A percentile compares a stretch with the other conserved stretches of the same genome.
Evolutionary conservation across 23 tunicate genomes (phyloP).

Genomic region (Aplidium turbinatum): DNA sequence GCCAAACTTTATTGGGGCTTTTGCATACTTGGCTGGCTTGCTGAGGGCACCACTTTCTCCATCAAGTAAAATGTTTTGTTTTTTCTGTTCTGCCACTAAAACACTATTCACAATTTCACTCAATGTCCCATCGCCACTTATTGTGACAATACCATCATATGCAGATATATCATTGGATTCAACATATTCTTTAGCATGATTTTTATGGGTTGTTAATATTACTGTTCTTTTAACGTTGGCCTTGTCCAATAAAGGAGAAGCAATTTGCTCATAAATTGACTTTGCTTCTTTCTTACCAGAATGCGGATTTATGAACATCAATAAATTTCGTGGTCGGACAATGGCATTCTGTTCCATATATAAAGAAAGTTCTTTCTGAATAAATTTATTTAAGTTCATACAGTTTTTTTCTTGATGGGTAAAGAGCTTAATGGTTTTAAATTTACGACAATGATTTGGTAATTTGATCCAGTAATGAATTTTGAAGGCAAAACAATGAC

Average conservation of each 20-base stretch:
- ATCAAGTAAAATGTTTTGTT: constrained; percentile 16
- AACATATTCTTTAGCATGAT: constrained; percentile 56
- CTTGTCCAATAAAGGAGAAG: constrained; percentile 35
- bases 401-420: constrained; percentile 15
- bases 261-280: constrained; percentile 33
- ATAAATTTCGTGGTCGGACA: constrained; percentile 34
- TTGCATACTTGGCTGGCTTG: not conserved
- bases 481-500: too few relatives aligned
- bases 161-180: constrained; percentile 37
- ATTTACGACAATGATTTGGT: constrained; percentile 37
- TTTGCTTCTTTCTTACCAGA: constrained; percentile 45
- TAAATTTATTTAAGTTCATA: constrained; percentile 15
- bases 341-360: not conserved
- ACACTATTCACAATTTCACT: constrained; percentile 64
- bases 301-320: constrained; percentile 64
- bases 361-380: not conserved
- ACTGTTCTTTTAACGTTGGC: constrained; percentile 37
- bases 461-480: too few relatives aligned
- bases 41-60: not conserved
- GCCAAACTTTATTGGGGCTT: constrained; percentile 46
- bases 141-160: constrained; percentile 64
- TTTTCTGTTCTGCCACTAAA: constrained; percentile 28
- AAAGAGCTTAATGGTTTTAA: constrained; percentile 27
- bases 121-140: constrained; percentile 75
- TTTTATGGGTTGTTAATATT: constrained; percentile 32